Conservation (phyloP, 1,140 invertebrate species). For the Amyelois transitella region DNA sequence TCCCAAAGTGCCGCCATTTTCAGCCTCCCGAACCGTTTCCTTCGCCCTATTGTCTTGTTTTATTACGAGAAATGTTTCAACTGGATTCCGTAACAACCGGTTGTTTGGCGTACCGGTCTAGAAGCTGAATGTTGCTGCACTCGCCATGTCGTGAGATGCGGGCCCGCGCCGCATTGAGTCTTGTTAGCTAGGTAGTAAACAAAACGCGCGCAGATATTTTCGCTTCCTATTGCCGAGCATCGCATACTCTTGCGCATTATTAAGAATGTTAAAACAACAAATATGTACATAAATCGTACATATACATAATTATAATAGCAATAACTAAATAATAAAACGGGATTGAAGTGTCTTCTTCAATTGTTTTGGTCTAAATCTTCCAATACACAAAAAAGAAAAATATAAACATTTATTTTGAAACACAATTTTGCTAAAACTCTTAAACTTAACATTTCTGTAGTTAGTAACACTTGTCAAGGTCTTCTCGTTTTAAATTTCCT, state of each 20-base stretch:
- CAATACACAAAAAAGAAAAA: no score
- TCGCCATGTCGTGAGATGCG: neutral
- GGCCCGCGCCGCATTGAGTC: constrained; percentile 16
- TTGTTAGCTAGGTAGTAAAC: constrained; percentile 38
- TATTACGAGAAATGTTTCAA: no score
- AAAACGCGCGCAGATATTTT: constrained; percentile 35
- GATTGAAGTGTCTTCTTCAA: no score
- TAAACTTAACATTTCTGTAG: neutral
- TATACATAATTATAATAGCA: no score
- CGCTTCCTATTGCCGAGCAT: constrained; percentile 21
- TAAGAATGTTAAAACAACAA: neutral
- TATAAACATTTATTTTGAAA: no score
- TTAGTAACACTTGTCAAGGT: neutral
- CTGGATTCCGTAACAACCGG: constrained; percentile 5
- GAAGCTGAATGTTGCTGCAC: neutral
- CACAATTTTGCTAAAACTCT: no score
- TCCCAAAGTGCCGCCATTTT: neutral
- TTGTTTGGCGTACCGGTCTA: neutral
- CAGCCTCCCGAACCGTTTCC: neutral
- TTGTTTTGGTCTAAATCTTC: no score
- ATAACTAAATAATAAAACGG: no score
- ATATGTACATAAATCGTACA: no score
- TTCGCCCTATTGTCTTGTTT: neutral
- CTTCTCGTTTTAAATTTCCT: neutral
- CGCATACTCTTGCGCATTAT: neutral